Conservation (phyloP, 1,140 invertebrate species). For the Ephestia elutella region DNA sequence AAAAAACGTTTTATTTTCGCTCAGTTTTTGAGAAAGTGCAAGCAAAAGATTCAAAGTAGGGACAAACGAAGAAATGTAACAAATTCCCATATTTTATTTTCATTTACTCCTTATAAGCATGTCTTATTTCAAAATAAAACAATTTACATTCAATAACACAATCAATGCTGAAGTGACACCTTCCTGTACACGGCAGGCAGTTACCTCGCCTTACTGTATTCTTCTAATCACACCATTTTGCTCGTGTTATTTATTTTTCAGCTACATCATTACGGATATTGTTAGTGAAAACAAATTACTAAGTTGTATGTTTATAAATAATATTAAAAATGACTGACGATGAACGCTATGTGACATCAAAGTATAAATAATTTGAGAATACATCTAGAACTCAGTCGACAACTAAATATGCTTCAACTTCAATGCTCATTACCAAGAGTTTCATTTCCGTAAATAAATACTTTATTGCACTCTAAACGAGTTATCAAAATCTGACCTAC, state of each 20-base stretch:
- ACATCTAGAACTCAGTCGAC: slow-evolving; percentile 11
- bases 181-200: slow-evolving; percentile 45
- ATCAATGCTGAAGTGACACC: slow-evolving; percentile 67
- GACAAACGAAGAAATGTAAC: slow-evolving; percentile 45
- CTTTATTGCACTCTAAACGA: slow-evolving; percentile 59
- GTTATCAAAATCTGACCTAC: slow-evolving; percentile 34
- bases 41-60: slow-evolving; percentile 13
- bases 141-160: slow-evolving; percentile 71
- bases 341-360: slow-evolving; percentile 8
- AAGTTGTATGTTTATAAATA: slow-evolving; percentile 9
- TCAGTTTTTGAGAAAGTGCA: slow-evolving; percentile 75
- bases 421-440: slow-evolving; percentile 11
- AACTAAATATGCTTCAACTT: slow-evolving; percentile 15
- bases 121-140: slow-evolving; percentile 70
- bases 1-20: too few relatives aligned
- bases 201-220: not conserved
- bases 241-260: slow-evolving; percentile 30
- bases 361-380: slow-evolving; percentile 10
- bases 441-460: slow-evolving; percentile 55
- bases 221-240: slow-evolving; percentile 9
- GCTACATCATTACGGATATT: slow-evolving; percentile 41
- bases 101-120: slow-evolving; percentile 71
- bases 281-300: slow-evolving; percentile 54
- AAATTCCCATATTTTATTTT: slow-evolving; percentile 72
- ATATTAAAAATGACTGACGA: slow-evolving; percentile 11